Base-by-base conservation (phyloP, 1,140 invertebrate genomes). In the Nephila pilipes region DNA sequence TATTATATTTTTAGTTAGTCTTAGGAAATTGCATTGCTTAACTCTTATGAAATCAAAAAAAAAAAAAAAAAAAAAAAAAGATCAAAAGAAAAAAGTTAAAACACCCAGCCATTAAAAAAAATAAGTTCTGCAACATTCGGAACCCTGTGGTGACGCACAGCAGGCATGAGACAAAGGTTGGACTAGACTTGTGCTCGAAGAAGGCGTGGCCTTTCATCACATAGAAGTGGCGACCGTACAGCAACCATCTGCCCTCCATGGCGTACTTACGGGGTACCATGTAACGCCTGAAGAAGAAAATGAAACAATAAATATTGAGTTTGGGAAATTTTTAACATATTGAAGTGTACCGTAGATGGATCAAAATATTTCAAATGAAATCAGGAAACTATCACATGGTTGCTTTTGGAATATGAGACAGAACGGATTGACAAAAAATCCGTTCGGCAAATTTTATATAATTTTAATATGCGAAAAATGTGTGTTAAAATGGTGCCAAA, bases 241-340 rank as follows among this genome's bases (percentile, higher is more conserved):
- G 18, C 57, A 58, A 10, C 83, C 83, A 85, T 20, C 25, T 57
- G 16, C 83, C 83, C 5, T 85, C 83, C 54, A 85, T 32, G 16
- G 83, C 58, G 55, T 60, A 36, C 25, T 85, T 60, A 18, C 60
- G 16, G 1, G 83, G 83, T 16, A 85, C 83, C 2, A 32, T 14
- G 16, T 58, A 29, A 3, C 83, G 55, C 57, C 83, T 85, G 55
- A 4, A 12, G 29, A 22, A 18, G 14, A 36, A 18, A 75, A 16
- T 1, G n/a, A 36, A 6, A 46, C 36, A 20, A 1, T 14, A 36
- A 20, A 18, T 20, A 18, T 80, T 18, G 3, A 5, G 36, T 38
- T 36, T 38, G 2, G 16, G 16, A 1, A 80, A 80, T 38, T 38
- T 38, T 12, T 12, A 80, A 46, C 18, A 16, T 10, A 38, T 2